Evolutionary conservation across 2,797 vertebrate genomes (phyloP), one percentile per base, ranked within the genome.

Genomic region (Huso huso): DNA sequence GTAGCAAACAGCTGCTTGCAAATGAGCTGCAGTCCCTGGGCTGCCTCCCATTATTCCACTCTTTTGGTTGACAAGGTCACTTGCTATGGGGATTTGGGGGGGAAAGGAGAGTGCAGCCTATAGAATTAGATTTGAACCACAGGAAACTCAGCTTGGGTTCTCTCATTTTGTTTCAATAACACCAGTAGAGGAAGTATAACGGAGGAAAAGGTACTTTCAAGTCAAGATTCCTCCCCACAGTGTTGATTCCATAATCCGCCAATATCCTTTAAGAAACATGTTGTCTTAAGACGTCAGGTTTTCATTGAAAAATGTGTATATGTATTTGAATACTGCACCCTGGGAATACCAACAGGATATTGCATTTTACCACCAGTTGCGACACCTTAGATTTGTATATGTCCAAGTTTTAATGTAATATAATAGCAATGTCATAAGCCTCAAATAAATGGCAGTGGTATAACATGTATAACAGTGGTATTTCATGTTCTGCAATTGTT

Each of bases 1-100:
- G 86, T 77, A 84, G 86, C 90, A 89, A 94, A 37, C 23, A 94
- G 92, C 91, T 92, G 91, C 90, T 92, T 93, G 91, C 91, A 93
- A 95, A 95, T 91, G 89, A 95, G 86, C 89, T 81, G 76, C 86
- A 80, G 76, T 87, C 84, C 86, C 85, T 78, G 79, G 74, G 72
- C 82, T 89, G 83, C 74, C 79, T 78, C 79, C 89, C 84, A 90
- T 94, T 93, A 92, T 91, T 88, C 84, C 81, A 86, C 84, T 82
- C 86, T 90, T 88, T 83, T 79, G 81, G 85, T 76, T 82, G 86
- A 93, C 90, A 91, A 93, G 89, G 92, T 93, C 84, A 90, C 91
- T 94, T 88, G 88, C 92, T 91, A 82, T 83, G 87, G 88, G 88
- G 89, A 92, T 91, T 93, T 91, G 63, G 78, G 84, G 85, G 81